A percentile compares a stretch with the other conserved stretches of the same genome.
phyloP scores from a whole-genome alignment of 2,113 vertebrate species.

The Apus apus region DNA sequence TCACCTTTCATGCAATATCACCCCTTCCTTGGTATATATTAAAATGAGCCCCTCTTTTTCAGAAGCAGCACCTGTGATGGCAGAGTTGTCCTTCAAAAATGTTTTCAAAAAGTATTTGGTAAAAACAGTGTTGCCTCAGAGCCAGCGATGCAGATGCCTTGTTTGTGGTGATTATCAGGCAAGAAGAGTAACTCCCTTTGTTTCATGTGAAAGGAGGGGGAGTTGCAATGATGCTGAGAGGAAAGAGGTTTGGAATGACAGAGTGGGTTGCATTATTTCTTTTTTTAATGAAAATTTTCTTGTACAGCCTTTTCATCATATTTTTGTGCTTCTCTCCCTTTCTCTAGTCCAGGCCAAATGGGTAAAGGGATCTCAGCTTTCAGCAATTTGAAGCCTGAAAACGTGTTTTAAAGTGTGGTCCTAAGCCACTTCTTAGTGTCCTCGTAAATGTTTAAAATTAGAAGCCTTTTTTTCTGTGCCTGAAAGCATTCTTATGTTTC shows the following conservation, averaged over 20 bases:
- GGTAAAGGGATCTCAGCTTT: conserved; percentile 19
- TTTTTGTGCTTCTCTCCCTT: background rate
- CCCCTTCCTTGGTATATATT: background rate
- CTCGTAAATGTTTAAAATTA: conserved; percentile 53
- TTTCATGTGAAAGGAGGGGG: background rate
- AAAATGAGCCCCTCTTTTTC: background rate
- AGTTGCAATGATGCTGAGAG: background rate
- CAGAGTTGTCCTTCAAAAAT: background rate
- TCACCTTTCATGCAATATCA: background rate
- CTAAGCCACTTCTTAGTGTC: conserved; percentile 21
- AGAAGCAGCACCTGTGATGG: background rate
- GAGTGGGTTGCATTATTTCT: background rate
- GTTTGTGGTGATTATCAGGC: background rate
- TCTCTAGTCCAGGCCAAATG: background rate
- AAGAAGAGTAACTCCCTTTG: background rate
- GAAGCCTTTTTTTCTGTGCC: conserved; percentile 3
- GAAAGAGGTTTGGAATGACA: background rate
- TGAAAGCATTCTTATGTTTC: conserved; percentile 57
- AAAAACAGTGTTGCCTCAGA: background rate
- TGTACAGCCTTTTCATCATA: background rate
- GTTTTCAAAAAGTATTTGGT: background rate
- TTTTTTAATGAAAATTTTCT: background rate
- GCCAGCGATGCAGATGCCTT: background rate
- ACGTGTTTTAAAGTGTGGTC: background rate
- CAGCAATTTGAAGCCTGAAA: conserved; percentile 25